Conservation (phyloP, 1,140 invertebrate species). For the Leptinotarsa defecta region DNA sequence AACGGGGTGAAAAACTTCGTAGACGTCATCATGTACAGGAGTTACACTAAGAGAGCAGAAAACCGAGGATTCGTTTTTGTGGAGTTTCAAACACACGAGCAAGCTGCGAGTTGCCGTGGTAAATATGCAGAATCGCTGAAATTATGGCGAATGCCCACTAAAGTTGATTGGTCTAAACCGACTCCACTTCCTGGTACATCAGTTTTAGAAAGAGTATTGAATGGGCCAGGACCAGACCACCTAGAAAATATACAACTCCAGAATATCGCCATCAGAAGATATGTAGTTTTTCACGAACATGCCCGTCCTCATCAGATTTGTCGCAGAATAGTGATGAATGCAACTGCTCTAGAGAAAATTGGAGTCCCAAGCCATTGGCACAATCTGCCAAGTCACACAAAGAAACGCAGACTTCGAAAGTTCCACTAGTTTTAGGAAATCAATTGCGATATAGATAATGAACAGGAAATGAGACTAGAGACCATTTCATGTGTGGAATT, state of each 20-base stretch:
- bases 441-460: too few species aligned
- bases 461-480: too few species aligned
- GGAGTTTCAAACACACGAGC: conserved; percentile 79
- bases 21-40: too few species aligned
- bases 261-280: too few species aligned
- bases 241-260: too few species aligned
- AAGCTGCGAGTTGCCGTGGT: conserved; percentile 78
- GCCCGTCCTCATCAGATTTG: not conserved
- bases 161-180: conserved; percentile 41
- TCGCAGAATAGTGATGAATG: not conserved
- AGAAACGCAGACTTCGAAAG: too few species aligned
- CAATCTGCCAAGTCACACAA: too few species aligned
- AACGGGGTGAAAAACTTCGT: too few species aligned
- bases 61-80: conserved; percentile 87
- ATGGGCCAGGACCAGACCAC: too few species aligned
- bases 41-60: conserved; percentile 57
- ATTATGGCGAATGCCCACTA: conserved; percentile 29
- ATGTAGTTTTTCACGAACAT: not conserved
- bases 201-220: conserved; percentile 12
- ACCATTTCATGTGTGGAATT: too few species aligned
- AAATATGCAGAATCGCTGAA: conserved; percentile 29
- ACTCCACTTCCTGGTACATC: conserved; percentile 5
- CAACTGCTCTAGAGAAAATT: not conserved
- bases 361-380: too few species aligned
- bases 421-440: too few species aligned